Evolutionary conservation across 2,888 invertebrate species (phyloP).

Genomic region (Spisula solida): DNA sequence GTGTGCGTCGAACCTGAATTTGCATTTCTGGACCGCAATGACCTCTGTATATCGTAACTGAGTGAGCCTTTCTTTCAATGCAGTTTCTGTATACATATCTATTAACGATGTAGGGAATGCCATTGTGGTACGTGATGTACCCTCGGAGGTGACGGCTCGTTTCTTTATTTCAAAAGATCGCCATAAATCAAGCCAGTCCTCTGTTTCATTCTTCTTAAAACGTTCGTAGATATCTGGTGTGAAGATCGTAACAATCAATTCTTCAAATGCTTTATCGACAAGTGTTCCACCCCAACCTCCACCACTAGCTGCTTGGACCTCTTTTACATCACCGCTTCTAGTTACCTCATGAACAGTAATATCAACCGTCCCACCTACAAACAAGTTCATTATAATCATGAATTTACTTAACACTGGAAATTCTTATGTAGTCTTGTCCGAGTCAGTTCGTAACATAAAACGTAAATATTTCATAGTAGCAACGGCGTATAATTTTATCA

Average conservation of each 20-base stretch:
- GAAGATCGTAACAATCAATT: constrained; percentile 12
- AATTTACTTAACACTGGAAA: too few relatives aligned
- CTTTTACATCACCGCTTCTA: background rate
- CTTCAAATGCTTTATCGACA: constrained; percentile 41
- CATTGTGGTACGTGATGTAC: background rate
- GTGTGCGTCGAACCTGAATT: background rate
- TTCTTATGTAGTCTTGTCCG: background rate
- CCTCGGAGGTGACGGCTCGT: background rate
- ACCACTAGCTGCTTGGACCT: constrained; percentile 30
- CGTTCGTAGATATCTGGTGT: constrained; percentile 22
- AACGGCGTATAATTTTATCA: too few relatives aligned
- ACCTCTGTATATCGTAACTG: background rate
- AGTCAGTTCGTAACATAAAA: background rate
- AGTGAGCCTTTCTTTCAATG: background rate
- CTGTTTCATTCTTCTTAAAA: constrained; percentile 37
- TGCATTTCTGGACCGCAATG: background rate
- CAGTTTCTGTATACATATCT: background rate
- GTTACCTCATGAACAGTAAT: constrained; percentile 25
- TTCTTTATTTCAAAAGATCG: constrained; percentile 43
- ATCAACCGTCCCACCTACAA: constrained; percentile 42
- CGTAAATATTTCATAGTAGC: too few relatives aligned
- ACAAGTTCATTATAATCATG: too few relatives aligned
- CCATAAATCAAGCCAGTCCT: constrained; percentile 46
- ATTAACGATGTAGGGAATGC: constrained; percentile 28
- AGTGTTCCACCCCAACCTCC: constrained; percentile 44